Conservation (phyloP, 2,113 vertebrate genomes). For the Onychorhynchus coronatus region DNA sequence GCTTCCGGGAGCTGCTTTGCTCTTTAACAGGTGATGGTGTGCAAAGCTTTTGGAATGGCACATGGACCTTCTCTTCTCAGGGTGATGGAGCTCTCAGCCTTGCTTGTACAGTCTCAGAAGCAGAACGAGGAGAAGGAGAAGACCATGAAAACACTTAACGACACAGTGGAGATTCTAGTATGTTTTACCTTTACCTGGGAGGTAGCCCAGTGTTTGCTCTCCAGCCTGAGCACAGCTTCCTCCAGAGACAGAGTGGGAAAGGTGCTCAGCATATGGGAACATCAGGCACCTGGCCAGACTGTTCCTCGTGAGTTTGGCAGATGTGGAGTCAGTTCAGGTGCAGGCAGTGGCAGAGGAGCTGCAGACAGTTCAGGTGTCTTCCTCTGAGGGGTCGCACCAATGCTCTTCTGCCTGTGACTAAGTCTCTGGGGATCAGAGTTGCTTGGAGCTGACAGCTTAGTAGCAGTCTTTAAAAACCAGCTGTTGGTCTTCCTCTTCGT, state of each 20-base stretch:
- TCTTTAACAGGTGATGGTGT: neutral
- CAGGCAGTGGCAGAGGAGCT: neutral
- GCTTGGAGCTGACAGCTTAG: neutral
- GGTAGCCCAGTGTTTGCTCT: neutral
- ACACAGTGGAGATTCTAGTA: constrained; percentile 73
- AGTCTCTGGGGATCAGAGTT: neutral
- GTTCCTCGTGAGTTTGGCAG: neutral
- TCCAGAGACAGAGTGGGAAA: neutral
- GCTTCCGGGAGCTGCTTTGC: neutral
- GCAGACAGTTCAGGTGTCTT: neutral
- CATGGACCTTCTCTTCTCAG: constrained; percentile 64
- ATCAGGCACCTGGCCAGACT: neutral
- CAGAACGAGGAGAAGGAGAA: constrained; percentile 78
- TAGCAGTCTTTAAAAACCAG: neutral
- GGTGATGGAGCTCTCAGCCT: constrained; percentile 74
- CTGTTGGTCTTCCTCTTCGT: neutral
- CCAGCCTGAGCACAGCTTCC: neutral
- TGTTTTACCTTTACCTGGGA: constrained; percentile 16
- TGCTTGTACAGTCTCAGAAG: constrained; percentile 72
- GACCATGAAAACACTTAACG: constrained; percentile 61
- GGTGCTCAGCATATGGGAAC: neutral
- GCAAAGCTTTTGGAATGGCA: constrained; percentile 22
- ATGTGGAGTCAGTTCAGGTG: neutral
- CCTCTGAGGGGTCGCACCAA: neutral
- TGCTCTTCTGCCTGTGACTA: neutral